These are phyloP conservation scores for Macrotis lagotis DNA, from an alignment of 2,113 vertebrate species.

Conservation along the genomic window DNA sequence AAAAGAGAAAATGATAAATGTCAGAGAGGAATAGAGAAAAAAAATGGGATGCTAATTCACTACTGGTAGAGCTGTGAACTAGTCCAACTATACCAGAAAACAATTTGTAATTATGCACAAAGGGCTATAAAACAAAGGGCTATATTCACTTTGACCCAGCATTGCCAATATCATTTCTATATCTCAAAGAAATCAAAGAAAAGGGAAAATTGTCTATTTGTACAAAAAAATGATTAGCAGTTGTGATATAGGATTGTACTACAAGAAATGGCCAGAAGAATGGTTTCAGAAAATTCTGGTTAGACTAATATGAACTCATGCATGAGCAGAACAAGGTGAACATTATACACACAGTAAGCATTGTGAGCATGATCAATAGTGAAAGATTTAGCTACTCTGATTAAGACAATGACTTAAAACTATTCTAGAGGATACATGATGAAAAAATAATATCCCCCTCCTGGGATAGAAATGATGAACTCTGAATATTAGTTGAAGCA, in stretches of 20 bases:
- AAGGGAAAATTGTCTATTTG: background rate
- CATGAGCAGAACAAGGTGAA: too few relatives aligned
- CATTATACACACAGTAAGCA: too few relatives aligned
- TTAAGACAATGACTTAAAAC: too few relatives aligned
- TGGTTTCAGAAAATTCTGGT: too few relatives aligned
- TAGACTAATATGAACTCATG: too few relatives aligned
- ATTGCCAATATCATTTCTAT: background rate
- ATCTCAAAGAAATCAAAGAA: background rate
- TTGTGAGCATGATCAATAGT: too few relatives aligned
- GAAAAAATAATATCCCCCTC: too few relatives aligned
- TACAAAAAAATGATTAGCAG: background rate
- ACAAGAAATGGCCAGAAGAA: background rate
- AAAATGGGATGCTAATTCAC: background rate
- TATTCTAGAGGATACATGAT: too few relatives aligned
- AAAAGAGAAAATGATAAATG: background rate
- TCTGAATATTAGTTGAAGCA: too few relatives aligned
- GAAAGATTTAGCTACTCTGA: too few relatives aligned
- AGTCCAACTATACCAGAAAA: background rate
- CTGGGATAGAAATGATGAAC: too few relatives aligned
- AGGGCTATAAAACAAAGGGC: background rate
- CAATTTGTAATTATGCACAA: background rate
- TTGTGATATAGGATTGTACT: background rate
- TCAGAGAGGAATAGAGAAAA: background rate
- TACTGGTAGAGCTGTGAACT: background rate
- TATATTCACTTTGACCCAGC: background rate